Percentiles rank a stretch among this genome's conserved stretches.
Conservation (phyloP, 2,113 vertebrate species). For the Chaetorhynchus papuensis region DNA sequence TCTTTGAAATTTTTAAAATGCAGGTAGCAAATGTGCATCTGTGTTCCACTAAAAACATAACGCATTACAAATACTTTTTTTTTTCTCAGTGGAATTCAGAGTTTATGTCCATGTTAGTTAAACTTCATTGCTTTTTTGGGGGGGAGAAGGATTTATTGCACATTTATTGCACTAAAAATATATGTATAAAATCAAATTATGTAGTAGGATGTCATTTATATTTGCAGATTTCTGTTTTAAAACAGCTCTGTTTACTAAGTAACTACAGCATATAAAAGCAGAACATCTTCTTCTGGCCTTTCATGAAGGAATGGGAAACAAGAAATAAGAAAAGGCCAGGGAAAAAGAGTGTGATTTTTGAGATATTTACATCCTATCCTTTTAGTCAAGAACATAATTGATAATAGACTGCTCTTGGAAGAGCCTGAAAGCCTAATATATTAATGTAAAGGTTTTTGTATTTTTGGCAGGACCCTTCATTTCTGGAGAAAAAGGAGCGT, state of each 20-base stretch:
- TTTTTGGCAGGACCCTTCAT: conserved; percentile 84
- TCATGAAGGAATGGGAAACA: background rate
- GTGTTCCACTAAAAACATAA: background rate
- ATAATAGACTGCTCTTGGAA: background rate
- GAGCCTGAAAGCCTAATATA: background rate
- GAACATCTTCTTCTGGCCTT: background rate
- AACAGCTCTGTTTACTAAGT: background rate
- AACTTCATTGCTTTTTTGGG: background rate
- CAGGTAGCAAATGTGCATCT: background rate
- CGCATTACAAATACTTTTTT: background rate
- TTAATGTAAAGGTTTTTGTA: background rate
- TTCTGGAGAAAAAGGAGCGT: conserved; percentile 89
- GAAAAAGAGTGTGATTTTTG: background rate
- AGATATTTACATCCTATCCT: background rate
- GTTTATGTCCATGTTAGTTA: background rate
- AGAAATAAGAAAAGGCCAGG: background rate
- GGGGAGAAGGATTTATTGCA: background rate
- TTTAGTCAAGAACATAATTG: background rate
- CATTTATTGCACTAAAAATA: background rate
- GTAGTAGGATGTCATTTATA: background rate
- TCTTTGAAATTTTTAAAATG: background rate
- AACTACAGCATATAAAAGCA: background rate
- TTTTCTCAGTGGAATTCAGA: background rate
- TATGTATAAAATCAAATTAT: background rate
- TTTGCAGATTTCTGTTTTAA: background rate